Percentiles rank a stretch among this genome's conserved stretches.
Evolutionary conservation across 2,797 vertebrate species (phyloP).

Genomic region (Parotocinclus haroldoi): DNA sequence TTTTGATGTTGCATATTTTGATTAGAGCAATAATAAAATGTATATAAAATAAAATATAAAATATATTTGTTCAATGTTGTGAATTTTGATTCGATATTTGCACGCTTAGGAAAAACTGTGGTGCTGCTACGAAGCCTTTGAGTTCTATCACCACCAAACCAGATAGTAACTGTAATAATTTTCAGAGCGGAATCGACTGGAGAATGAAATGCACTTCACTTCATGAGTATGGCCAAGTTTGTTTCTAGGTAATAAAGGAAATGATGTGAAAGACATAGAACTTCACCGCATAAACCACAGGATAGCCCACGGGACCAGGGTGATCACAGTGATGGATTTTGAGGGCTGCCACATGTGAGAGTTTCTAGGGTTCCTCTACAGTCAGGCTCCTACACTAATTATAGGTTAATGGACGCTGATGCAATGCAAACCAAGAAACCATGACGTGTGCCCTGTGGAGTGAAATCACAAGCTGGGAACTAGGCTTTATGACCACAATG

Average conservation of each 20-base stretch:
- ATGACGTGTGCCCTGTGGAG: conserved; percentile 31
- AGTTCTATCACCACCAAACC: conserved; percentile 12
- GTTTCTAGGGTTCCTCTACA: conserved; percentile 47
- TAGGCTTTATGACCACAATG: not conserved
- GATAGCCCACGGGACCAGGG: conserved; percentile 26
- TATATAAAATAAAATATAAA: no score
- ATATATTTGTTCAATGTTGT: not conserved
- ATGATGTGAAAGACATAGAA: conserved; percentile 45
- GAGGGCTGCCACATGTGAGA: conserved; percentile 66
- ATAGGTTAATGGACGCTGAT: conserved; percentile 52
- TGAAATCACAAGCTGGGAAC: conserved; percentile 11
- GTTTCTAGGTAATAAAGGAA: conserved; percentile 49
- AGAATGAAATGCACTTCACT: not conserved
- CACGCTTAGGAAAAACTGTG: not conserved
- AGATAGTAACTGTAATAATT: conserved; percentile 12
- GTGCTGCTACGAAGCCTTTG: conserved; percentile 1
- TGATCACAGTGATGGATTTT: conserved; percentile 50
- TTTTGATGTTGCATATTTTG: no score
- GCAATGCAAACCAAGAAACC: conserved; percentile 46
- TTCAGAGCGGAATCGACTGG: conserved; percentile 1
- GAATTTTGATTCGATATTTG: not conserved
- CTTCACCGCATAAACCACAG: conserved; percentile 47
- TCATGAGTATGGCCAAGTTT: conserved; percentile 10
- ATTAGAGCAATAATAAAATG: no score
- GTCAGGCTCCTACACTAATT: conserved; percentile 46